Conservation (phyloP, 2,888 invertebrate species). For the Volucella inanis region DNA sequence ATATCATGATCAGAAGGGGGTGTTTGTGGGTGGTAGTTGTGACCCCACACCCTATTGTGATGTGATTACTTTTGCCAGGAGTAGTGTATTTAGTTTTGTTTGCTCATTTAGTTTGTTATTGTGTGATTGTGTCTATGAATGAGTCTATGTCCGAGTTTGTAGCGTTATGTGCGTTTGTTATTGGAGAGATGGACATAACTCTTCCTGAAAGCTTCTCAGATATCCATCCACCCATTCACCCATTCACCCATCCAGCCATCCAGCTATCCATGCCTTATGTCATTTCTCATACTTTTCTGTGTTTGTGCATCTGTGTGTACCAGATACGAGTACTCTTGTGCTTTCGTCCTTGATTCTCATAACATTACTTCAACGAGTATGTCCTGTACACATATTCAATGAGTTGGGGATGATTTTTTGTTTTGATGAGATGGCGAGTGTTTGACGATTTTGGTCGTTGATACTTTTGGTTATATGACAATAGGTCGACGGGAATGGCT, state of each 20-base stretch:
- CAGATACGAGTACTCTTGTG: slow-evolving; percentile 9
- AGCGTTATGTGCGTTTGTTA: too few relatives aligned
- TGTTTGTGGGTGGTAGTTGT: slow-evolving; percentile 4
- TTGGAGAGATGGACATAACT: slow-evolving; percentile 55
- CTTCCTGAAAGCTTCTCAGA: slow-evolving; percentile 47
- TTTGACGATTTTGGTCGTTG: slow-evolving; percentile 59
- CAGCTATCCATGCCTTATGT: slow-evolving; percentile 2
- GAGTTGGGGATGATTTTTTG: neutral
- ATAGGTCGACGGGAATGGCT: slow-evolving; percentile 66
- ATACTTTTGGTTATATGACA: slow-evolving; percentile 71
- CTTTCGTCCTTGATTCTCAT: slow-evolving; percentile 46
- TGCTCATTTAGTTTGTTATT: slow-evolving; percentile 62
- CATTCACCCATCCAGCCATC: neutral
- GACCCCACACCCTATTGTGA: slow-evolving; percentile 26
- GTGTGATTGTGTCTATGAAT: slow-evolving; percentile 26
- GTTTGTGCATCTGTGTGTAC: slow-evolving; percentile 22
- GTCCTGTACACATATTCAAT: slow-evolving; percentile 2
- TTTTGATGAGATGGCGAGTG: slow-evolving; percentile 16
- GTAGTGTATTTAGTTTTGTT: slow-evolving; percentile 73
- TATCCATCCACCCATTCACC: slow-evolving; percentile 29
- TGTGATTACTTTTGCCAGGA: slow-evolving; percentile 72
- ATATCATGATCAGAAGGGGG: slow-evolving; percentile 13
- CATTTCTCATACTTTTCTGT: neutral
- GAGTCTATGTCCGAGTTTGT: too few relatives aligned
- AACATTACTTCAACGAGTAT: slow-evolving; percentile 36